Conservation (phyloP, 2,797 vertebrate species). For the Labeo calbasu region DNA sequence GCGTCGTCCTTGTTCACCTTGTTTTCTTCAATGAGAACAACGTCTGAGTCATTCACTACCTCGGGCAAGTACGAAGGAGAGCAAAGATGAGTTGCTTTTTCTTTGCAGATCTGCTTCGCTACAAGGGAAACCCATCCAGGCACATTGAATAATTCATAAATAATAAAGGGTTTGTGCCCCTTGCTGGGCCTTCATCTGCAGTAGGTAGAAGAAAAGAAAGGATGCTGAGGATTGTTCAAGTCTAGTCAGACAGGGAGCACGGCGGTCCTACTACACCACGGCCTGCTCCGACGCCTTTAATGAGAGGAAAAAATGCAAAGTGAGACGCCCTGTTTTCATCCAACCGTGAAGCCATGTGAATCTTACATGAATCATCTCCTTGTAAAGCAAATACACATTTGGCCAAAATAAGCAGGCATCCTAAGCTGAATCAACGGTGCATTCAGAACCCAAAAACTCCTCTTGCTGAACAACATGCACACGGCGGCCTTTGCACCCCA, state of each 20-base stretch:
- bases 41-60: conserved; percentile 52
- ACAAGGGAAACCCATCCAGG: conserved; percentile 40
- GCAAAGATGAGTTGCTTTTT: conserved; percentile 19
- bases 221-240: conserved; percentile 23
- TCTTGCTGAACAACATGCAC: not conserved
- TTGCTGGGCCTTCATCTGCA: conserved; percentile 41
- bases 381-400: conserved; percentile 71
- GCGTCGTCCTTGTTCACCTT: conserved; percentile 44
- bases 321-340: conserved; percentile 65
- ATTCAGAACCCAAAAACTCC: conserved; percentile 9
- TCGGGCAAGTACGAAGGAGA: conserved; percentile 39
- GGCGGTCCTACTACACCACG: conserved; percentile 61
- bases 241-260: conserved; percentile 23
- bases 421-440: conserved; percentile 28
- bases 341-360: conserved; percentile 68
- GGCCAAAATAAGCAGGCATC: conserved; percentile 63
- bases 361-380: conserved; percentile 72
- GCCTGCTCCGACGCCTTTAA: conserved; percentile 73
- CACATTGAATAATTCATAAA: conserved; percentile 48
- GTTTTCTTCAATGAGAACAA: conserved; percentile 48
- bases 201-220: conserved; percentile 24
- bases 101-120: conserved; percentile 21
- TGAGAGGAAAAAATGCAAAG: conserved; percentile 71
- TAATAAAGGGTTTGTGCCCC: conserved; percentile 35
- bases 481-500: conserved; percentile 5